Percentiles rank a stretch among this genome's conserved stretches.
phyloP scores from a whole-genome alignment of 2,888 invertebrate species.

The Eumerus sabulonum region DNA sequence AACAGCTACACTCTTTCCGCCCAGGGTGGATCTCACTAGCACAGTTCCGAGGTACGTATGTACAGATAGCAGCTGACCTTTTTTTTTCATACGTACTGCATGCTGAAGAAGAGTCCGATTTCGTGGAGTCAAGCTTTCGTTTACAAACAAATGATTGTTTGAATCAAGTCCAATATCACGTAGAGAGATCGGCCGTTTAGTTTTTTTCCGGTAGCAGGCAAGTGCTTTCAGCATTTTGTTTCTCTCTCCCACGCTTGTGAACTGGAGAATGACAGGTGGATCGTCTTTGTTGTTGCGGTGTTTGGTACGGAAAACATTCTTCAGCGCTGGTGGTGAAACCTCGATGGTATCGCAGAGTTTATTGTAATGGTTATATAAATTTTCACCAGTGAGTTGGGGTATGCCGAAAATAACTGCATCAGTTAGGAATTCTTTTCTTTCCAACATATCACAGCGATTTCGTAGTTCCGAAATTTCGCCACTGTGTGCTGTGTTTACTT shows the following conservation, averaged over 20 bases:
- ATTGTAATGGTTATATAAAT: too few species aligned
- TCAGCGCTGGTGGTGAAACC: too few species aligned
- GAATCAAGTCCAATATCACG: slow-evolving; percentile 11
- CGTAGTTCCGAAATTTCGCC: slow-evolving; percentile 10
- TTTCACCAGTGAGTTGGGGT: too few species aligned
- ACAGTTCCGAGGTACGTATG: slow-evolving; percentile 3
- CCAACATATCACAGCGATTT: too few species aligned
- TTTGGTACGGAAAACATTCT: too few species aligned
- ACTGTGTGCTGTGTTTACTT: slow-evolving; percentile 1
- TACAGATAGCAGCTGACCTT: slow-evolving; percentile 1
- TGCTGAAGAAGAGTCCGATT: slow-evolving; percentile 18
- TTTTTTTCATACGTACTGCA: slow-evolving; percentile 16
- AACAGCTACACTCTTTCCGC: slow-evolving; percentile 7
- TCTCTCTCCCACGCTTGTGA: too few species aligned
- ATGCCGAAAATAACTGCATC: too few species aligned
- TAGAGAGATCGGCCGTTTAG: slow-evolving; percentile 11
- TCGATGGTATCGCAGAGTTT: too few species aligned
- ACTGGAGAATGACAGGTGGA: too few species aligned
- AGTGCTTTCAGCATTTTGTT: background rate
- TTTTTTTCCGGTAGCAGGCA: slow-evolving; percentile 4
- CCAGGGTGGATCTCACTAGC: too few species aligned
- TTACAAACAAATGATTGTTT: slow-evolving; percentile 6
- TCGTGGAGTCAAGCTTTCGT: slow-evolving; percentile 18
- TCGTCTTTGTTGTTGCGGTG: too few species aligned
- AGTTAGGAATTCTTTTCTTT: too few species aligned